Evolutionary conservation across 2,888 invertebrate genomes (phyloP).

Genomic region (Acrobeloides nanus): DNA sequence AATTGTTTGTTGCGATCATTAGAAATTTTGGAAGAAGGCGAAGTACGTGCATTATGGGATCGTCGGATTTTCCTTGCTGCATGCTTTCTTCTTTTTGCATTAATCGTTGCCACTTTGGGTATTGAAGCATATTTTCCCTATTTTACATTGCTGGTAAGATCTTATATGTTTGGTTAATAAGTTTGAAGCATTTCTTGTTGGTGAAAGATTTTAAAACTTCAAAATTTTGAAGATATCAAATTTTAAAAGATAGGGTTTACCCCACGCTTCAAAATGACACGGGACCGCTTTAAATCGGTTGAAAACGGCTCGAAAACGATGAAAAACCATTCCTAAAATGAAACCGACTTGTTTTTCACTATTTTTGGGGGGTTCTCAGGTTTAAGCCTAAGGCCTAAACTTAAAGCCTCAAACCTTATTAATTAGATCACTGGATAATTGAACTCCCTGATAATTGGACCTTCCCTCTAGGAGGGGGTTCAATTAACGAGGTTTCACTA

Average conservation of each 20-base stretch:
- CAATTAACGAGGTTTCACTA: no score
- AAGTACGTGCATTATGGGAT: conserved; percentile 41
- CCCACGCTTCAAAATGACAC: no score
- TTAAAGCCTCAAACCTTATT: no score
- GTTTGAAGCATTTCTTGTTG: conserved; percentile 4
- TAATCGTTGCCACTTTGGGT: conserved; percentile 23
- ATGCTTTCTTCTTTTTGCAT: conserved; percentile 18
- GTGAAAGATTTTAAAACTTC: conserved; percentile 1
- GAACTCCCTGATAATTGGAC: no score
- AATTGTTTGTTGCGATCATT: conserved; percentile 26
- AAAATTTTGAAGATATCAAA: background rate
- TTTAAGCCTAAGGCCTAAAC: no score
- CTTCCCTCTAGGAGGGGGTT: no score
- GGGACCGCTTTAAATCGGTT: no score
- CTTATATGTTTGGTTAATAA: conserved; percentile 1
- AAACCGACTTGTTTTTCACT: no score
- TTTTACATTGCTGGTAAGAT: conserved; percentile 16
- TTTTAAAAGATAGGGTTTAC: conserved; percentile 7
- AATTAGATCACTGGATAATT: no score
- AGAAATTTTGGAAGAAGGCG: conserved; percentile 42
- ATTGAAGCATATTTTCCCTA: conserved; percentile 23
- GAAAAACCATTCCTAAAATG: no score
- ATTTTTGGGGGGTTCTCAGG: no score
- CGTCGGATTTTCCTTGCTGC: conserved; percentile 26
- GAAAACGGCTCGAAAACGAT: no score